Base-by-base conservation (phyloP, 2,888 invertebrate genomes). In the Agonopterix subpropinquella region DNA sequence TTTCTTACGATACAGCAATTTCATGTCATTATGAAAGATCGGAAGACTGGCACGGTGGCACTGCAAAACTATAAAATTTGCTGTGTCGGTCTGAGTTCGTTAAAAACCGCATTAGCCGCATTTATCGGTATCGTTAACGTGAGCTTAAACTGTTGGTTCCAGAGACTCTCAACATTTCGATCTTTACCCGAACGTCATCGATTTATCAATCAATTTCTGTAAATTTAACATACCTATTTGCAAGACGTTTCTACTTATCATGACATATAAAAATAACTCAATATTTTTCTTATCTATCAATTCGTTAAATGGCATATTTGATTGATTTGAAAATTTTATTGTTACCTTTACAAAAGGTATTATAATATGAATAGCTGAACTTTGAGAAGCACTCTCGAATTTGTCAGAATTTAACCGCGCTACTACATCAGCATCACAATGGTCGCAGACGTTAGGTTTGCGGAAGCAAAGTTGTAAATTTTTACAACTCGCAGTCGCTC, bases 401-500 rank as follows among this genome's bases (percentile, higher is more conserved):
- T 61, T 65, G 71, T 73, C 67, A 71, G 70, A 68, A 73, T 70
- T 70, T 68, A 73, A 68, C 67, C 62, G 56, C 60, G 62, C 57
- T 59, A 60, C 67, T 64, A 65, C 72, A 80, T 82, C 82, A 80
- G 65, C 81, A 81, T 83, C 70, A 85, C 83, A 85, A 86, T 79
- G 66, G 67, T 52, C 48, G 66, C 70, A 71, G 67, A 72, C 73
- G 71, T 66, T 63, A 67, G 65, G 70, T 64, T 65, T 62, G 67
- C 79, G 82, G 84, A 83, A 78, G 78, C 74, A 56, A 59, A 68
- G 83, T 79, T 79, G 84, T 87, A 82, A 86, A 87, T 78, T 83
- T 86, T 87, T 86, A 87, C 77, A 80, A 76, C 83, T 70, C 63
- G 54, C 65, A 58, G 68, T 62, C 73, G 73, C 58, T 61, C 57